Evolutionary conservation across 2,113 vertebrate species (phyloP).

Genomic region (Sorex fumeus): DNA sequence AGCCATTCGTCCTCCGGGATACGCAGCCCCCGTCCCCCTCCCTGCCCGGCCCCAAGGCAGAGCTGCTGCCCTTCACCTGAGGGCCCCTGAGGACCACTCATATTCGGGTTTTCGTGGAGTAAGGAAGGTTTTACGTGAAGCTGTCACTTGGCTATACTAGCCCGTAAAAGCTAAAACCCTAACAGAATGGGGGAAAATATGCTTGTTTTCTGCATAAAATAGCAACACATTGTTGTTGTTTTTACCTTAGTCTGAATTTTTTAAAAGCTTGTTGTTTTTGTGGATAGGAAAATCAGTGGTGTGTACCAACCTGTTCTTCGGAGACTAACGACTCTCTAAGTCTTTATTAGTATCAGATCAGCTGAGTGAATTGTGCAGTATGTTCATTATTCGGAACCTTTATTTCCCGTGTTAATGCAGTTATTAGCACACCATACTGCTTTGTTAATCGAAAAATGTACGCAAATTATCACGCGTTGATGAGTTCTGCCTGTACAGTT

Average conservation of each 20-base stretch:
- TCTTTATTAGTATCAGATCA: conserved; percentile 42
- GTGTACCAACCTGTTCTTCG: conserved; percentile 23
- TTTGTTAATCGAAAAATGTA: conserved; percentile 64
- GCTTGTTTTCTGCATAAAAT: no score
- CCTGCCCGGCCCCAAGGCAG: no score
- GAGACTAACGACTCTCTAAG: conserved; percentile 16
- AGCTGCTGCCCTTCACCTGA: no score
- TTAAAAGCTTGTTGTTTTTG: conserved; percentile 12
- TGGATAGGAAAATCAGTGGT: conserved; percentile 25
- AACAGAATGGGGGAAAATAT: conserved; percentile 3
- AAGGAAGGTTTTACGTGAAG: conserved; percentile 52
- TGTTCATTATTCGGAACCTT: not conserved
- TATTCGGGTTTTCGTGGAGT: conserved; percentile 29
- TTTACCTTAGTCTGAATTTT: not conserved
- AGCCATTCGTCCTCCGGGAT: conserved; percentile 37
- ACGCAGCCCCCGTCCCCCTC: not conserved
- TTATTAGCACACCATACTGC: conserved; percentile 5
- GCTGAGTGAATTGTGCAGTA: no score
- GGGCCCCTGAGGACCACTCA: not conserved
- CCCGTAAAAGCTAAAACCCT: conserved; percentile 19
- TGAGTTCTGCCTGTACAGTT: conserved; percentile 11
- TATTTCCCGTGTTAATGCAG: conserved; percentile 30
- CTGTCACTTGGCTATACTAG: conserved; percentile 27
- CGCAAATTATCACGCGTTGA: not conserved
- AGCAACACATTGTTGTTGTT: not conserved